These are phyloP conservation scores for Cataglyphis cursor DNA, from an alignment of 2,888 invertebrate genomes.

Conservation along the genomic window DNA sequence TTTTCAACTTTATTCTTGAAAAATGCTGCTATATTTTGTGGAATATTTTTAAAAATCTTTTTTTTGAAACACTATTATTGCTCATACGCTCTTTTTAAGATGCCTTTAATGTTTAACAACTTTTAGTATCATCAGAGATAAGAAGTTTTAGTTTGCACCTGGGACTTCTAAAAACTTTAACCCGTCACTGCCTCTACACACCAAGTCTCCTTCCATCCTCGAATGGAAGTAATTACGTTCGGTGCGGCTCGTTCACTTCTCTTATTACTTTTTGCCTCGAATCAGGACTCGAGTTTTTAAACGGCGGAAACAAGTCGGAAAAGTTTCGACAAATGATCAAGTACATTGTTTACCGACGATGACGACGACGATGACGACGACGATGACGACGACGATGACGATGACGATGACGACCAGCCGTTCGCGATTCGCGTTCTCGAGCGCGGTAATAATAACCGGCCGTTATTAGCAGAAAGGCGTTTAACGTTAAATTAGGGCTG, in stretches of 20 bases:
- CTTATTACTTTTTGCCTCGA: slow-evolving; percentile 35
- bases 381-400: slow-evolving; percentile 39
- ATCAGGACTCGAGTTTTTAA: slow-evolving; percentile 24
- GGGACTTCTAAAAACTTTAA: slow-evolving; percentile 7
- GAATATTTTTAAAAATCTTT: not conserved
- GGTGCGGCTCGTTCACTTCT: slow-evolving; percentile 13
- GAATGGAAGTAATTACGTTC: slow-evolving; percentile 28
- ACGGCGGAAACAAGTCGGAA: slow-evolving; percentile 25
- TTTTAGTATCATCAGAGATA: not conserved
- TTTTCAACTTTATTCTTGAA: not conserved
- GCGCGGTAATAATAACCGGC: slow-evolving; percentile 74
- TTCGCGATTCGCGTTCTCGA: slow-evolving; percentile 19
- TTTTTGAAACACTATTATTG: not conserved
- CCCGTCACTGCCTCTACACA: not conserved
- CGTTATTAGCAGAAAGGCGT: slow-evolving; percentile 82
- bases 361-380: slow-evolving; percentile 53
- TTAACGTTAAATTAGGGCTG: slow-evolving; percentile 83
- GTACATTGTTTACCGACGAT: slow-evolving; percentile 2
- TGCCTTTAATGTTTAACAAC: not conserved
- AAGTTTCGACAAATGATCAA: slow-evolving; percentile 16
- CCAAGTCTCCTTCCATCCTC: not conserved
- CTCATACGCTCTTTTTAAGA: not conserved
- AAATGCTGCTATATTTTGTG: not conserved
- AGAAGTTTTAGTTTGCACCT: not conserved
- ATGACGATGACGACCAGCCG: slow-evolving; percentile 3